Evolutionary conservation across 92 coral and sea anemone genomes (phyloP).

Genomic region (Epizoanthus stellaris): DNA sequence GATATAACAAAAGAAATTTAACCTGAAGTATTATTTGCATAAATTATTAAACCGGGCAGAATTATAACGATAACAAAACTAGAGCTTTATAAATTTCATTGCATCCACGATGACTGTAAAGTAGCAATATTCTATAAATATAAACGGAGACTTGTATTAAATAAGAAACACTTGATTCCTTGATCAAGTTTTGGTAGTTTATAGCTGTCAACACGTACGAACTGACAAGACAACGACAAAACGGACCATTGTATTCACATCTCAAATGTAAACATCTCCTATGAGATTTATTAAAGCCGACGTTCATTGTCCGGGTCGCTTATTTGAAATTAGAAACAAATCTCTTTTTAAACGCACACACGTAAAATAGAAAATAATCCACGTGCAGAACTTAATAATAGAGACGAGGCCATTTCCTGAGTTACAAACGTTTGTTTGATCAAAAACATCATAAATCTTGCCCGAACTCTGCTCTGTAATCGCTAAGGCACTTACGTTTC

Average conservation of each 20-base stretch:
- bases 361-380: neutral
- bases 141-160: neutral
- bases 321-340: neutral
- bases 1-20: conserved; percentile 11
- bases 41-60: conserved; percentile 10
- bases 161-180: neutral
- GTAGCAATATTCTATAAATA: neutral
- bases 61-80: neutral
- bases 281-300: neutral
- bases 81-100: neutral
- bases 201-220: no score
- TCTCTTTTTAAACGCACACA: neutral
- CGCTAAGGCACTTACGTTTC: no score
- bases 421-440: no score
- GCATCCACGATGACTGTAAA: neutral
- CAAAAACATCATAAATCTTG: no score
- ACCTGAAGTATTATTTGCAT: conserved; percentile 15
- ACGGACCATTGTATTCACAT: neutral
- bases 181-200: no score
- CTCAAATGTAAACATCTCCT: neutral
- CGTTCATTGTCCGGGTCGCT: neutral
- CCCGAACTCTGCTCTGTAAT: no score
- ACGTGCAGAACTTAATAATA: neutral
- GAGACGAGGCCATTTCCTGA: no score
- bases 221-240: neutral